Evolutionary conservation across 2,797 vertebrate genomes (phyloP).

Genomic region (Pipistrellus nathusii): DNA sequence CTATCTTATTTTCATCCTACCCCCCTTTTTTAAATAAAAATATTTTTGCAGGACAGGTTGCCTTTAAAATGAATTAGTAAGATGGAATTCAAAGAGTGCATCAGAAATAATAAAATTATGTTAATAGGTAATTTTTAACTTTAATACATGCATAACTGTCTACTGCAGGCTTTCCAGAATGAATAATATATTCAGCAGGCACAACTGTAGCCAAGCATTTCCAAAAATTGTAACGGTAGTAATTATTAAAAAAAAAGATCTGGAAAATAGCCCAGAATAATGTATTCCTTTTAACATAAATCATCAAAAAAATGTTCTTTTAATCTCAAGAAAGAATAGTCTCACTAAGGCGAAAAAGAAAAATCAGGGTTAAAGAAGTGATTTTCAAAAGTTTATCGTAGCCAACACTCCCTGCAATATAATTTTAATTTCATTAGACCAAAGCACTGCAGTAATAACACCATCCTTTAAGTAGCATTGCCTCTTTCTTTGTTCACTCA

Average conservation of each 20-base stretch:
- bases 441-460: neutral
- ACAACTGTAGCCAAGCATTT: slow-evolving; percentile 6
- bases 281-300: neutral
- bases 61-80: slow-evolving; percentile 33
- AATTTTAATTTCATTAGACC: neutral
- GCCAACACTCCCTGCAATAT: neutral
- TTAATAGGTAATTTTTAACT: slow-evolving; percentile 56
- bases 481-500: neutral
- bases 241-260: neutral
- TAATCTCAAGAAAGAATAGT: neutral
- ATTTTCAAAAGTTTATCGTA: neutral
- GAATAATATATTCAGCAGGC: slow-evolving; percentile 16
- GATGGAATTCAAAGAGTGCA: neutral
- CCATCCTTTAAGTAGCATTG: neutral
- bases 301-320: slow-evolving; percentile 16
- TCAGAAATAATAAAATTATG: slow-evolving; percentile 57
- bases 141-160: neutral
- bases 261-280: slow-evolving; percentile 65
- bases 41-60: neutral
- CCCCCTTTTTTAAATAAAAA: neutral
- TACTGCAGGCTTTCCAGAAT: neutral
- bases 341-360: slow-evolving; percentile 51
- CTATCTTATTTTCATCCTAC: neutral
- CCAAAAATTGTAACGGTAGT: neutral
- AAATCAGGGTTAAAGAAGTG: neutral